Conservation (phyloP, 2,797 vertebrate species). For the Odontamblyopus lacepedii region DNA sequence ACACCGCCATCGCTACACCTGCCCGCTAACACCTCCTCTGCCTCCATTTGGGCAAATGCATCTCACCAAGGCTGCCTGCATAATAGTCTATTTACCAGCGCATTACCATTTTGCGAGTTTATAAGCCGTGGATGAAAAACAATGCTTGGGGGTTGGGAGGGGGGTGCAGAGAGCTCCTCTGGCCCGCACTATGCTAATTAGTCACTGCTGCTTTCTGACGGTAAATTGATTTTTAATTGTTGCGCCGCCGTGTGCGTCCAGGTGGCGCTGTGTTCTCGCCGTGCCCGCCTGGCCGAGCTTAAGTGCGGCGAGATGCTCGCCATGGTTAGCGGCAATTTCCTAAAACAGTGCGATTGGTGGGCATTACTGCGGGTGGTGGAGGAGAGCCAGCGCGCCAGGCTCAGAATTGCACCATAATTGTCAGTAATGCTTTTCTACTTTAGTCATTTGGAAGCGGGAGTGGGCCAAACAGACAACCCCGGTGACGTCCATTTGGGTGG, state of each 20-base stretch:
- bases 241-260: conserved; percentile 73
- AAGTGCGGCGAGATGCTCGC: conserved; percentile 55
- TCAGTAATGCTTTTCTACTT: conserved; percentile 89
- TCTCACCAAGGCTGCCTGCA: conserved; percentile 50
- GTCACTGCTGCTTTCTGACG: conserved; percentile 76
- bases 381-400: conserved; percentile 65
- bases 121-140: conserved; percentile 48
- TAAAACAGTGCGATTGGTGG: conserved; percentile 73
- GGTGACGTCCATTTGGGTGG: conserved; percentile 79
- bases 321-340: conserved; percentile 64
- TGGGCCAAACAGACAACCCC: conserved; percentile 84
- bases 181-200: conserved; percentile 72
- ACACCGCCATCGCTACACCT: conserved; percentile 51
- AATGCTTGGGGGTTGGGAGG: conserved; percentile 31
- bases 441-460: conserved; percentile 71
- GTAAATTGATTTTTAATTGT: conserved; percentile 83
- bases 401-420: conserved; percentile 87
- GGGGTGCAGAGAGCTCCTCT: conserved; percentile 59
- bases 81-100: conserved; percentile 51
- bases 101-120: conserved; percentile 57
- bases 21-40: conserved; percentile 45
- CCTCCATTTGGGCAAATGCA: conserved; percentile 42
- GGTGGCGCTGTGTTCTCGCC: conserved; percentile 74
- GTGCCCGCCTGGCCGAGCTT: conserved; percentile 30
- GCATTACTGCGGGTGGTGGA: conserved; percentile 48